Evolutionary conservation across 2,797 vertebrate genomes (phyloP).

Genomic region (Sebastes oblongus): DNA sequence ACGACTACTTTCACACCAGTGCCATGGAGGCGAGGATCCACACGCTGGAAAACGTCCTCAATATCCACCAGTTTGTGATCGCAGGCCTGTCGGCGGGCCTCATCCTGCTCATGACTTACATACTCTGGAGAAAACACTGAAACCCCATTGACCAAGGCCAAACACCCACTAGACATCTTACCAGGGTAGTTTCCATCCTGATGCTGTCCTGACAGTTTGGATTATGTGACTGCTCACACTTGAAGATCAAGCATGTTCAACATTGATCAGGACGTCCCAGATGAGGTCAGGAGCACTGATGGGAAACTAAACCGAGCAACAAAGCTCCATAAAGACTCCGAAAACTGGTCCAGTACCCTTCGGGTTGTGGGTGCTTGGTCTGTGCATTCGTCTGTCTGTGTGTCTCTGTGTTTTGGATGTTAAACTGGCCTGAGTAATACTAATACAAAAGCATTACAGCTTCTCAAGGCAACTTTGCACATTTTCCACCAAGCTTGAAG

Average conservation of each 20-base stretch:
- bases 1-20: conserved; percentile 85
- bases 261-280: neutral
- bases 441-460: neutral
- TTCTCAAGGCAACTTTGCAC: conserved; percentile 29
- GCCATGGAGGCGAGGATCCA: conserved; percentile 86
- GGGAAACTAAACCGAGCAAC: neutral
- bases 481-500: neutral
- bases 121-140: conserved; percentile 83
- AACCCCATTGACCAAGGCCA: neutral
- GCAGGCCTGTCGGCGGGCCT: conserved; percentile 75
- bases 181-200: neutral
- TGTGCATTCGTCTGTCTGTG: neutral
- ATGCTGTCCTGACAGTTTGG: neutral
- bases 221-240: neutral
- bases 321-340: neutral
- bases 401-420: neutral
- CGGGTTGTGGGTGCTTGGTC: neutral
- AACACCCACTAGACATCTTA: neutral
- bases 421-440: neutral
- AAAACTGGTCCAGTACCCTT: neutral
- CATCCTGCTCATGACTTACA: conserved; percentile 81
- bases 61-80: conserved; percentile 82
- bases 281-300: conserved; percentile 24
- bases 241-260: neutral
- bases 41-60: conserved; percentile 79